Evolutionary conservation across 2,888 invertebrate species (phyloP), one percentile per base, ranked within the genome.

Genomic region (Patella depressa): DNA sequence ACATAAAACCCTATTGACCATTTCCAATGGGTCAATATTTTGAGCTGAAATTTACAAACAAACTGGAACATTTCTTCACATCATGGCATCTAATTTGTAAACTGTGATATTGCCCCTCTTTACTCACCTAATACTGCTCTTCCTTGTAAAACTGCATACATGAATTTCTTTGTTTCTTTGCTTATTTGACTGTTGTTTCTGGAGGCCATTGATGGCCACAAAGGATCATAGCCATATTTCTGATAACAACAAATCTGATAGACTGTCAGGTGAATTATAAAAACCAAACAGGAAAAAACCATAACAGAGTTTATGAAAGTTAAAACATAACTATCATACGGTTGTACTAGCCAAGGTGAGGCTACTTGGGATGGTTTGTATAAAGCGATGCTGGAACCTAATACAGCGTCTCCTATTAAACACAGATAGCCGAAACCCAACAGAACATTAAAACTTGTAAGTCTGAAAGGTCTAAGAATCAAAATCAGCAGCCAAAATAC

Each of bases 171-270:
- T 0, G 89, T 89, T 71, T 88, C 85, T 55, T 82, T 78, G 17
- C 86, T 87, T 7, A 89, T 82, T 69, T 82, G 81, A 11, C 85
- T 83, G 17, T 85, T 79, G 17, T 85, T 87, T 9, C 86, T 85
- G 11, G 87, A 82, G 2, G 87, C 85, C 74, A 89, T 84, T 53
- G 85, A 84, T 3, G 90, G 89, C 89, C 89, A 89, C 15, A 89
- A 80, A 17, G 88, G 87, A 57, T 85, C 79, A 70, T 83, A 83
- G 75, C 80, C 77, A 65, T 82, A 83, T 17, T 79, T 79, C 7
- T 81, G 81, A 73, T 85, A 85, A 55, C 86, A 85, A 72, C 85
- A 82, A n/a, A 83, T 80, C 2, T 80, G 78, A 24, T 83, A 80
- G n/a, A 83, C 59, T 57, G 85, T 72, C 72, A 88, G 77, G 78